Evolutionary conservation across 2,113 vertebrate genomes (phyloP).

Genomic region (Cavia aperea): DNA sequence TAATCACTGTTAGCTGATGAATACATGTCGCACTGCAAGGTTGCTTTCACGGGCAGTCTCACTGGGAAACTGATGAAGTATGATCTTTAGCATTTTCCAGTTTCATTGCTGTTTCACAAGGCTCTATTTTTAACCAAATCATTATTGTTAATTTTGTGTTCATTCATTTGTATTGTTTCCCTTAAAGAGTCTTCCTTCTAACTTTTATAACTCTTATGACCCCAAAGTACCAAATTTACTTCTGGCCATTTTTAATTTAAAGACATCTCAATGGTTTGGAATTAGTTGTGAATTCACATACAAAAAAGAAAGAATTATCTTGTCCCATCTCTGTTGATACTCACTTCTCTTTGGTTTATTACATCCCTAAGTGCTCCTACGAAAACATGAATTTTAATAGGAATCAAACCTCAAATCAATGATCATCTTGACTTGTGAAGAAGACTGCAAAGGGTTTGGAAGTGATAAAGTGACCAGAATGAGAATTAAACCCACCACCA

Average conservation of each 20-base stretch:
- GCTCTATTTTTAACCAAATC: neutral
- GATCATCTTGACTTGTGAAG: neutral
- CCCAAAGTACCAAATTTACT: neutral
- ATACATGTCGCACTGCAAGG: neutral
- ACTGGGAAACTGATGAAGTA: neutral
- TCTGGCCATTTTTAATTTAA: neutral
- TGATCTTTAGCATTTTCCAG: neutral
- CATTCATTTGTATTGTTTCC: neutral
- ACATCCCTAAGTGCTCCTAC: neutral
- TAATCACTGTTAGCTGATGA: neutral
- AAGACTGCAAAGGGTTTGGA: neutral
- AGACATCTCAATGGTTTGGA: neutral
- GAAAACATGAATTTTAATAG: neutral
- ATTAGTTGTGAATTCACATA: neutral
- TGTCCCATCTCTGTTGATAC: neutral
- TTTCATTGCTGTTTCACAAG: neutral
- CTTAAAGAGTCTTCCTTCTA: neutral
- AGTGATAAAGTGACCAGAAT: neutral
- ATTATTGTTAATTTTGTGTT: neutral
- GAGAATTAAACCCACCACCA: neutral
- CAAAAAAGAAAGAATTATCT: neutral
- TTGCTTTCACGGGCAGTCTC: neutral
- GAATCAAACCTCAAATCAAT: constrained; percentile 13
- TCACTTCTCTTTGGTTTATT: neutral
- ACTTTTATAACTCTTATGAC: neutral